Conservation (phyloP, 2,113 vertebrate genomes). For the Ophthalmolycus amberensis region DNA sequence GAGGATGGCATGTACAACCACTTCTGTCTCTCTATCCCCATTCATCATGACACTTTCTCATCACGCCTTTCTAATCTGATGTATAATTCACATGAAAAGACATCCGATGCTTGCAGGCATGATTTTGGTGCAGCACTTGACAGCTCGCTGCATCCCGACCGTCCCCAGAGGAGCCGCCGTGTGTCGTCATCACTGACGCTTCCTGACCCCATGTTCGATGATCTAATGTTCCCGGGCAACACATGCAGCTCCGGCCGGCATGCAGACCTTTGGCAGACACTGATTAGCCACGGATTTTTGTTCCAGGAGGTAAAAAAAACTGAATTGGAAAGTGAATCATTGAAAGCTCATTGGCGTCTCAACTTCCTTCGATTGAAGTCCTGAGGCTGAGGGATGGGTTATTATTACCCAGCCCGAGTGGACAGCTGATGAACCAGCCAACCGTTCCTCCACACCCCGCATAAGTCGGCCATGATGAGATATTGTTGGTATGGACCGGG, state of each 20-base stretch:
- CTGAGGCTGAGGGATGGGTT: not conserved
- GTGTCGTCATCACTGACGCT: slow-evolving; percentile 15
- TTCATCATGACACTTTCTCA: not conserved
- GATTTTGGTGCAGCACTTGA: not conserved
- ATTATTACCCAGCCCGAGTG: slow-evolving; percentile 35
- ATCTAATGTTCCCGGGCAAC: slow-evolving; percentile 53
- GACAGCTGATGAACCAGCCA: slow-evolving; percentile 44
- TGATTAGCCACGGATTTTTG: slow-evolving; percentile 44
- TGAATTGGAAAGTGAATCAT: slow-evolving; percentile 13
- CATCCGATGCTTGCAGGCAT: slow-evolving; percentile 2
- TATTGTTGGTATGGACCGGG: slow-evolving; percentile 25
- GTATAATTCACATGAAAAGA: slow-evolving; percentile 20
- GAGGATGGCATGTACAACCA: not conserved
- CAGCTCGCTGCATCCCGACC: slow-evolving; percentile 6
- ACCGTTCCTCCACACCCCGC: slow-evolving; percentile 20
- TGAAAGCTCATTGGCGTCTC: slow-evolving; percentile 16
- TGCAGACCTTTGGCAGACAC: slow-evolving; percentile 17
- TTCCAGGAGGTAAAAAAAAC: slow-evolving; percentile 27
- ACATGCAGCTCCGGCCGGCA: slow-evolving; percentile 14
- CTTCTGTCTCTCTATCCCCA: not conserved
- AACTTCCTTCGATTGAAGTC: slow-evolving; percentile 23
- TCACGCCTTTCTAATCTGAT: slow-evolving; percentile 22
- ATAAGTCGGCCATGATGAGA: slow-evolving; percentile 34
- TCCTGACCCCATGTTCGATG: slow-evolving; percentile 33
- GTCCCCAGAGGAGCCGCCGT: not conserved